phyloP scores from a whole-genome alignment of 2,888 invertebrate species.

The Parnassius mnemosyne region DNA sequence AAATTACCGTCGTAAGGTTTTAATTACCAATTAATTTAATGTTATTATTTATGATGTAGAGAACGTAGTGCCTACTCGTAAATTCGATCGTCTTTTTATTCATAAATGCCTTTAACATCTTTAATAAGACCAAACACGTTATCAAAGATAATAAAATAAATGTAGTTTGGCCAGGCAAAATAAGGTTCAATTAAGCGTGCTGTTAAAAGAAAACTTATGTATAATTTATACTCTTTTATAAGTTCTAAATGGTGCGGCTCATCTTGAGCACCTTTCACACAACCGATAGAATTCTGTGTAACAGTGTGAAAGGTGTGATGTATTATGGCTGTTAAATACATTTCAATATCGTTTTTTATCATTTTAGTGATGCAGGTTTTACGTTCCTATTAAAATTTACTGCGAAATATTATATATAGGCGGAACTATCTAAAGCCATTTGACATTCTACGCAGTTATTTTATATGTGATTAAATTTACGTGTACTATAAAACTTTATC shows the following conservation, averaged over 20 bases:
- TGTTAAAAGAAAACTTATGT: conserved; percentile 8
- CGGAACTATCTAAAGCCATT: conserved; percentile 1
- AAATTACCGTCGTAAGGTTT: background rate
- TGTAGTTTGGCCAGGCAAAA: conserved; percentile 14
- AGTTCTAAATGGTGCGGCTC: background rate
- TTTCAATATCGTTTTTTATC: background rate
- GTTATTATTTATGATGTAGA: background rate
- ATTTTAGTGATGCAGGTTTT: background rate
- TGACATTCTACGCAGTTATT: conserved; percentile 2
- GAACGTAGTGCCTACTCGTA: background rate
- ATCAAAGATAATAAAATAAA: conserved; percentile 13
- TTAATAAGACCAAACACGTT: conserved; percentile 13
- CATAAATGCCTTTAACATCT: background rate
- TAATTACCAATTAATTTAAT: background rate
- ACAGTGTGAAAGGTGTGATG: too few relatives aligned
- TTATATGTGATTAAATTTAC: conserved; percentile 3
- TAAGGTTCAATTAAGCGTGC: conserved; percentile 15
- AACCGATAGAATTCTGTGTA: background rate
- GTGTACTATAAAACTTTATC: conserved; percentile 1
- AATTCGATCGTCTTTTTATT: conserved; percentile 6
- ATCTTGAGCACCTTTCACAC: background rate
- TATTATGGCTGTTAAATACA: too few relatives aligned
- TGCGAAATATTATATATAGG: background rate
- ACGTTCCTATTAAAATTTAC: background rate
- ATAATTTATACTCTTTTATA: conserved; percentile 10